These are phyloP conservation scores for Orientallactaga bullata DNA, from an alignment of 2,113 vertebrate genomes.

Conservation along the genomic window DNA sequence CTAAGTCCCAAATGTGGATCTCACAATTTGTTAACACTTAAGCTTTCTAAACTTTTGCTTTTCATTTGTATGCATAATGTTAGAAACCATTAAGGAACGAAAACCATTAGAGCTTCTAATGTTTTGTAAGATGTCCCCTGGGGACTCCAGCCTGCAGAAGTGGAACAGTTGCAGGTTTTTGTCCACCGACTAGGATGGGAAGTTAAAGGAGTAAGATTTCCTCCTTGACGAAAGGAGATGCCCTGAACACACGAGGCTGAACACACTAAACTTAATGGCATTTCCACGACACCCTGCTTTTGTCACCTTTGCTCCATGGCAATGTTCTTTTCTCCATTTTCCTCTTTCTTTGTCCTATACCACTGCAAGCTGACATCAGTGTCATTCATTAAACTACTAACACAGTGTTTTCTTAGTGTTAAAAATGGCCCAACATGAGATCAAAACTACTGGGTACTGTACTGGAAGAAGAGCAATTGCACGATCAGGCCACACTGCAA, in stretches of 20 bases:
- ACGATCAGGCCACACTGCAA: background rate
- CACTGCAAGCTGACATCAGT: background rate
- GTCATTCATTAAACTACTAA: background rate
- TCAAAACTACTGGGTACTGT: background rate
- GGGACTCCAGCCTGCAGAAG: background rate
- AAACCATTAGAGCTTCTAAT: conserved; percentile 60
- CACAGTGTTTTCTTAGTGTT: conserved; percentile 2
- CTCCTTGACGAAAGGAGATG: background rate
- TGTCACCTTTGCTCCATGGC: background rate
- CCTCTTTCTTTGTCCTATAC: background rate
- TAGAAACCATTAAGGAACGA: conserved; percentile 62
- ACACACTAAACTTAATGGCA: background rate
- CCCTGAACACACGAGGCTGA: background rate
- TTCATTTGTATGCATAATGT: conserved; percentile 41
- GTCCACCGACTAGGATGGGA: background rate
- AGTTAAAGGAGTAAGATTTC: conserved; percentile 24
- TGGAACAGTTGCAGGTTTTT: conserved; percentile 23
- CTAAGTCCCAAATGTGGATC: background rate
- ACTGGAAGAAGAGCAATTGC: conserved; percentile 28
- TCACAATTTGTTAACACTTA: background rate
- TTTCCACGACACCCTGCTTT: background rate
- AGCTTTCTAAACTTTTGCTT: conserved; percentile 41
- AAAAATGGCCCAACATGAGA: background rate
- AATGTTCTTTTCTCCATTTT: background rate
- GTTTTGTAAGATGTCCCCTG: conserved; percentile 64